Base-by-base conservation (phyloP, 2,113 vertebrate species). In the Syrmaticus mikado region DNA sequence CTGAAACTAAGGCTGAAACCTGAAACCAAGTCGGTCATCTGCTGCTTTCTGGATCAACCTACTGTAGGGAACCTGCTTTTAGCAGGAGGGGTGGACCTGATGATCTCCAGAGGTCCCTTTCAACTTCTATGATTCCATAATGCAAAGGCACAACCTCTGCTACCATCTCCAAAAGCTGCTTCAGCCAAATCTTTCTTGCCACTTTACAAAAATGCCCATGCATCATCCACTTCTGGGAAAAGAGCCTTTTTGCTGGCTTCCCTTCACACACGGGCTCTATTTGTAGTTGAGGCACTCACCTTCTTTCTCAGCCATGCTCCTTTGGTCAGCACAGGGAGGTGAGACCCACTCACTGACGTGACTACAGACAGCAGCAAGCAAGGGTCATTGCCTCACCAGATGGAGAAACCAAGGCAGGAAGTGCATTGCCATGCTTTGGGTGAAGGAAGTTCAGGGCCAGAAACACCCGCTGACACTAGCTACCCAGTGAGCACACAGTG, bases 271-370 rank as follows among this genome's bases (percentile, higher is more conserved):
- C 10, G 52, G 68, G 27, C 62, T 75, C 53, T 17, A 34, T n/a
- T 60, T 75, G 50, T 38, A 83, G 57, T 40, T 40, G 27, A 71
- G 57, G 32, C 34, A 67, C 52, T 41, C 2, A 3, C 22, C 34
- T 6, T 24, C 32, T 17, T 65, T 40, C 48, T 61, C 41, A 72
- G 27, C 41, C 24, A 38, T 48, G 30, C 28, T 48, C 41, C 50
- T 57, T 30, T 30, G 15, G 40, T 36, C 27, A 62, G 57, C 67
- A 76, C 0, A 1, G 11, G 6, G 22, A 70, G 20, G 28, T 0
- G 2, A 66, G 41, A 14, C 5, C 3, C 3, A 8, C 18, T 2
- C 4, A 5, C 38, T 3, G 2, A 22, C 48, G 30, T 17, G 15
- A 36, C 17, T 38, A 57, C 0, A 0, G 28, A 20, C 61, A 82